These are phyloP conservation scores for Chaetorhynchus papuensis DNA, from an alignment of 2,113 vertebrate species.

Conservation along the genomic window DNA sequence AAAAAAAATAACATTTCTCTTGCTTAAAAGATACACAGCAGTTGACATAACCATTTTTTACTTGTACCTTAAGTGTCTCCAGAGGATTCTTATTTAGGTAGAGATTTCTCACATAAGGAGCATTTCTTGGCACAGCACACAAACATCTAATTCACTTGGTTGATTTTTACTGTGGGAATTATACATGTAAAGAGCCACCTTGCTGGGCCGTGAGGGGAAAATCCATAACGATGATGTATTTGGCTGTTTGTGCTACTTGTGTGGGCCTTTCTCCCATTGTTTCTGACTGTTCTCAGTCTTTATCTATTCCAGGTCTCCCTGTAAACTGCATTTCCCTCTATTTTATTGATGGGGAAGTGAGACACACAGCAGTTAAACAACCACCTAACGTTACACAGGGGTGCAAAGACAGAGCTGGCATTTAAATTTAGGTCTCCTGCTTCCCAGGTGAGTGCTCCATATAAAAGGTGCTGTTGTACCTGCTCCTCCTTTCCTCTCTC, in stretches of 20 bases:
- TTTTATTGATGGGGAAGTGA: neutral
- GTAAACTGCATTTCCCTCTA: neutral
- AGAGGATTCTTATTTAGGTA: conserved; percentile 62
- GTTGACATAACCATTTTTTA: conserved; percentile 70
- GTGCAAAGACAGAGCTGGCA: neutral
- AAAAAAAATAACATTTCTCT: conserved; percentile 48
- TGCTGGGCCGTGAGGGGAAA: conserved; percentile 5
- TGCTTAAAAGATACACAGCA: conserved; percentile 57
- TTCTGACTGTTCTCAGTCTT: neutral
- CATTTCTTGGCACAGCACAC: conserved; percentile 42
- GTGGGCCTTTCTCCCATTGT: neutral
- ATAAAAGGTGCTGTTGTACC: neutral
- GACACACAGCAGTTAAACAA: neutral
- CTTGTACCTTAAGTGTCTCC: conserved; percentile 59
- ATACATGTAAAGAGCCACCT: conserved; percentile 56
- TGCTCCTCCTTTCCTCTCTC: neutral
- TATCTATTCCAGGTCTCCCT: neutral
- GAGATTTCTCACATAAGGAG: conserved; percentile 56
- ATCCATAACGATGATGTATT: conserved; percentile 43
- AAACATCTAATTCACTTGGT: conserved; percentile 59
- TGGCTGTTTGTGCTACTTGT: neutral
- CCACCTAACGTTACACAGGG: neutral
- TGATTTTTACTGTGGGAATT: conserved; percentile 54
- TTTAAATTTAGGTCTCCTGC: neutral
- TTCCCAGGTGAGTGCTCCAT: neutral